Percentiles rank a stretch among this genome's conserved stretches.
These are phyloP conservation scores for Neoscelio sp. DNA, from an alignment of 2,888 invertebrate genomes.

Conservation along the genomic window DNA sequence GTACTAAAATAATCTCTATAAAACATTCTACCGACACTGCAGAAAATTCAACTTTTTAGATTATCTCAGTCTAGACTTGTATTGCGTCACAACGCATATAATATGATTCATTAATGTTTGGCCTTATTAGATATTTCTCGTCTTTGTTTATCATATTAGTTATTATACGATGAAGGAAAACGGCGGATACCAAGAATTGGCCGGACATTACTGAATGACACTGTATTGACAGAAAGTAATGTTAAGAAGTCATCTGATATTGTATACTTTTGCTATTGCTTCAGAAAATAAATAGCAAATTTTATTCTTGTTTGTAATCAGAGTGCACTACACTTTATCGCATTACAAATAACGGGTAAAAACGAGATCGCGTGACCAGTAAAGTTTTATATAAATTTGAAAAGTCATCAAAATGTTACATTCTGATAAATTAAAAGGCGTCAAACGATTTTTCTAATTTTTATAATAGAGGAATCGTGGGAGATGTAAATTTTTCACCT, in stretches of 20 bases:
- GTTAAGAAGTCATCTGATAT: constrained; percentile 62
- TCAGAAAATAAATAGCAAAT: constrained; percentile 35
- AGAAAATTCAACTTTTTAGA: constrained; percentile 23
- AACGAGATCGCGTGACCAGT: constrained; percentile 26
- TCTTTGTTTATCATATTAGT: too few relatives aligned
- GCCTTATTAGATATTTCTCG: too few relatives aligned
- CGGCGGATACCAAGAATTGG: too few relatives aligned
- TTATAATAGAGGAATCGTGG: too few relatives aligned
- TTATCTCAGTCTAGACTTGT: constrained; percentile 21
- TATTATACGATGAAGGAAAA: too few relatives aligned
- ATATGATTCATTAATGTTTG: too few relatives aligned
- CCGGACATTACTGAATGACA: too few relatives aligned
- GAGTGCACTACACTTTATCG: constrained; percentile 60
- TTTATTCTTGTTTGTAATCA: constrained; percentile 51
- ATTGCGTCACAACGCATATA: constrained; percentile 40
- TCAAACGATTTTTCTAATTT: too few relatives aligned
- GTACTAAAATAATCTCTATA: constrained; percentile 24
- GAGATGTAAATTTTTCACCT: too few relatives aligned
- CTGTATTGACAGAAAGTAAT: constrained; percentile 53
- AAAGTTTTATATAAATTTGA: constrained; percentile 11
- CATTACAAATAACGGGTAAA: constrained; percentile 43
- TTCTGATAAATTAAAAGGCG: too few relatives aligned
- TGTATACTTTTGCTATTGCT: constrained; percentile 50
- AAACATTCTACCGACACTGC: constrained; percentile 20
- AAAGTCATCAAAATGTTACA: too few relatives aligned